Conservation (phyloP, 1,140 invertebrate genomes). For the Phenacoccus solenopsis region DNA sequence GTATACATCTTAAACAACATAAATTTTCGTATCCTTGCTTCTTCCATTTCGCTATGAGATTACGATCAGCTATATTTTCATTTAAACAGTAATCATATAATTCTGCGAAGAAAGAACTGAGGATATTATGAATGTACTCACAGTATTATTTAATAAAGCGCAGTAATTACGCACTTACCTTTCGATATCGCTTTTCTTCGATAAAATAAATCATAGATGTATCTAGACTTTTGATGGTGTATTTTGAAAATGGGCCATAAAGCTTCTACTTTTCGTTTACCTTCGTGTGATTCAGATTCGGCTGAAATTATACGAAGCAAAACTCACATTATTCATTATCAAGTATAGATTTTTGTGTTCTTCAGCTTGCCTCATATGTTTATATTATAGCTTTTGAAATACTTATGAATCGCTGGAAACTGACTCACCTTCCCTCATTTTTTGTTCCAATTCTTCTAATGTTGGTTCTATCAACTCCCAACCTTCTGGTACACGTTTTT, state of each 20-base stretch:
- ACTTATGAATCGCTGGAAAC: no score
- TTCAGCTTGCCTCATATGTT: no score
- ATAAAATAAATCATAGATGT: constrained; percentile 95
- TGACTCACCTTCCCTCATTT: constrained; percentile 95
- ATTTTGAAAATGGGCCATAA: constrained; percentile 99
- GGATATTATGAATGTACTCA: no score
- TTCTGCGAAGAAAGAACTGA: constrained; percentile 53
- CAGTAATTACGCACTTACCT: constrained; percentile 42
- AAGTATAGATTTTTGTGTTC: no score
- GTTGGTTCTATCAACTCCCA: constrained; percentile 99
- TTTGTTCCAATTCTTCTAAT: constrained; percentile 91
- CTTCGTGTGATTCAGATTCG: constrained; percentile 96
- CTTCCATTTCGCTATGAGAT: constrained; percentile 99
- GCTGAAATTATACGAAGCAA: constrained; percentile 55
- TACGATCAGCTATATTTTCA: constrained; percentile 93
- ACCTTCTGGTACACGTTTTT: constrained; percentile 91
- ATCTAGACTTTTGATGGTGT: constrained; percentile 95
- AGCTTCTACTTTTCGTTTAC: constrained; percentile 95
- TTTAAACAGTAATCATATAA: constrained; percentile 95
- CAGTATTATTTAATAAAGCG: constrained; percentile 6
- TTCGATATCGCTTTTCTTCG: constrained; percentile 90
- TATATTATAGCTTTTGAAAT: no score
- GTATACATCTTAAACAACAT: constrained; percentile 97
- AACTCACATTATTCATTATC: no score
- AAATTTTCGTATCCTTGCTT: constrained; percentile 99